phyloP scores from a whole-genome alignment of 2,888 invertebrate species.

The Cerastoderma edule region DNA sequence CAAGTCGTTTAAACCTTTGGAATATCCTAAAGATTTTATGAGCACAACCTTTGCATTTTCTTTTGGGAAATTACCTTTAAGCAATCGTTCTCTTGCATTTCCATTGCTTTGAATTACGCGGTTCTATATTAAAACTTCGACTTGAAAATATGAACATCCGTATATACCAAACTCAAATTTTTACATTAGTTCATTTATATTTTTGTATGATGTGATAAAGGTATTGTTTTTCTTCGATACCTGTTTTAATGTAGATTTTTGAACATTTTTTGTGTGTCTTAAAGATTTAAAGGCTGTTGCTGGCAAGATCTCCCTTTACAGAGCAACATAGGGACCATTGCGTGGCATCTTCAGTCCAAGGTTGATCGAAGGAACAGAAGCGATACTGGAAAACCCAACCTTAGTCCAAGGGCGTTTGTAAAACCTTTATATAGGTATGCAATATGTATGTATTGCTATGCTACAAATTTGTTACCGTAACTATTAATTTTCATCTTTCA shows the following conservation, averaged over 20 bases:
- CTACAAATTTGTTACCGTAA: background rate
- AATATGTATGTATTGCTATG: background rate
- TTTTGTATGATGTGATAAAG: too few species aligned
- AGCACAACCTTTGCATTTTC: too few species aligned
- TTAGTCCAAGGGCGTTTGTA: background rate
- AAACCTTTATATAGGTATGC: slow-evolving; percentile 4
- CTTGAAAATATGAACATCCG: too few species aligned
- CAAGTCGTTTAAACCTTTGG: too few species aligned
- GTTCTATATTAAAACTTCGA: too few species aligned
- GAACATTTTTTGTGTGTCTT: background rate
- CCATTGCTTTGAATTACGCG: too few species aligned
- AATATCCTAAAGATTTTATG: too few species aligned
- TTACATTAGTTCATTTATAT: too few species aligned
- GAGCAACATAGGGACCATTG: background rate
- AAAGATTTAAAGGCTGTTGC: background rate
- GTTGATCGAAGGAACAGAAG: slow-evolving; percentile 4
- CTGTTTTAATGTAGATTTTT: background rate
- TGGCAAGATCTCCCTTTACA: background rate
- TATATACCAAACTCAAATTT: too few species aligned
- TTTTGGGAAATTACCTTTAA: too few species aligned
- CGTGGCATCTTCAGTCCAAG: slow-evolving; percentile 1
- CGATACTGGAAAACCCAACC: slow-evolving; percentile 3
- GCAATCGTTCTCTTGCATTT: too few species aligned
- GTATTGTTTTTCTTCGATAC: too few species aligned
- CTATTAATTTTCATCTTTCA: background rate